Evolutionary conservation across 1,140 invertebrate species (phyloP).

Genomic region (Hypothenemus hampei): DNA sequence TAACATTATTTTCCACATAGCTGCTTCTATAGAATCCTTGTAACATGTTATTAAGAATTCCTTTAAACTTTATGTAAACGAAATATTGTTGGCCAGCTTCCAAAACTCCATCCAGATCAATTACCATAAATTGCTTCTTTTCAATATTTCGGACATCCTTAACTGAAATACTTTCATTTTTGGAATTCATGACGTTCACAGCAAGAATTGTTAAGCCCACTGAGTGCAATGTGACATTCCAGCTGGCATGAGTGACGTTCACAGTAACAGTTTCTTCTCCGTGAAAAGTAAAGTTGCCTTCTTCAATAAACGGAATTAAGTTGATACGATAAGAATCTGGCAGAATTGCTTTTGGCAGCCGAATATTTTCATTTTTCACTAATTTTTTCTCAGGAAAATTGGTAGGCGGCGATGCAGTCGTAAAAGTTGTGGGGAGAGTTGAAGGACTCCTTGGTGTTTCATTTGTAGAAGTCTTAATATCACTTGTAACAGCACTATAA

Average conservation of each 20-base stretch:
- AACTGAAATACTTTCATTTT: conserved; percentile 38
- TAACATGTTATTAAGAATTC: conserved; percentile 68
- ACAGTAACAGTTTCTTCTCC: conserved; percentile 67
- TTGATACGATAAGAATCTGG: conserved; percentile 66
- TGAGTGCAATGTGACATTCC: conserved; percentile 72
- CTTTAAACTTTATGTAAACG: conserved; percentile 64
- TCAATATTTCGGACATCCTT: conserved; percentile 53
- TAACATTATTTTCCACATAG: conserved; percentile 64
- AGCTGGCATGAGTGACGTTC: conserved; percentile 58
- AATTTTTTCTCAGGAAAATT: no score
- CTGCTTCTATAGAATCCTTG: conserved; percentile 86
- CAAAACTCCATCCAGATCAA: conserved; percentile 57
- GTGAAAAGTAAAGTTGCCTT: conserved; percentile 71
- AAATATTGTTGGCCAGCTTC: conserved; percentile 57
- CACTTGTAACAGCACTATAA: no score
- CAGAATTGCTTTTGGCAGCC: conserved; percentile 59
- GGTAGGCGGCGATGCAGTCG: no score
- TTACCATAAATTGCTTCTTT: conserved; percentile 67
- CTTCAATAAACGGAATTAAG: conserved; percentile 64
- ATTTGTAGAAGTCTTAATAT: no score
- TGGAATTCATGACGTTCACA: conserved; percentile 46
- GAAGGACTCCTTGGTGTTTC: no score
- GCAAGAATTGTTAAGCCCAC: conserved; percentile 61
- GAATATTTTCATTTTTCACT: conserved; percentile 49
- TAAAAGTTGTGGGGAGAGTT: no score